Percentiles rank a stretch among this genome's conserved stretches.
Conservation (phyloP, 37 sponge, comb jelly and placozoan genomes). For the Bolinopsis microptera region DNA sequence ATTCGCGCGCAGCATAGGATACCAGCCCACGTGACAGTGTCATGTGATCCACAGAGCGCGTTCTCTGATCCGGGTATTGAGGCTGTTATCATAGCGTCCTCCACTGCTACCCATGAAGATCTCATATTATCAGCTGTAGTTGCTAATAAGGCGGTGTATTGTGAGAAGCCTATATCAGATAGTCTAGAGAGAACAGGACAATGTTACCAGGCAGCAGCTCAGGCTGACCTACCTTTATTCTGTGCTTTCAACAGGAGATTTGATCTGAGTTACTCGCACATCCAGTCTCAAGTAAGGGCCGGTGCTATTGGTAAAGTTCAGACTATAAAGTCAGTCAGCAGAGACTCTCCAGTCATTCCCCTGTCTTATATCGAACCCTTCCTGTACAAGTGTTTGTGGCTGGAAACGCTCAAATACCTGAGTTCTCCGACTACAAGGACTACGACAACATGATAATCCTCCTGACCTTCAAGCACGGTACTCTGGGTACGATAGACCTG, state of each 20-base stretch:
- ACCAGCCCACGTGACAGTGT: neutral
- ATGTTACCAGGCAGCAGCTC: constrained; percentile 1
- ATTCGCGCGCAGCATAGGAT: neutral
- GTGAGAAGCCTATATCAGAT: constrained; percentile 60
- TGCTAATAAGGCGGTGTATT: constrained; percentile 40
- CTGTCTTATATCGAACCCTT: constrained; percentile 27
- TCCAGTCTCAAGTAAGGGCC: constrained; percentile 29
- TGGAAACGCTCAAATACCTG: constrained; percentile 28
- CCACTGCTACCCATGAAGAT: neutral
- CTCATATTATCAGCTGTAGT: neutral
- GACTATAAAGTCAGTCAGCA: constrained; percentile 29
- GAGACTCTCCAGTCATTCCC: constrained; percentile 38
- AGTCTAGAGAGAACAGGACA: neutral
- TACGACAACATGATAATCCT: constrained; percentile 39
- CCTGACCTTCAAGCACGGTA: neutral
- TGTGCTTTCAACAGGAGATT: constrained; percentile 64
- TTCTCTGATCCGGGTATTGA: neutral
- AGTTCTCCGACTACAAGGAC: neutral
- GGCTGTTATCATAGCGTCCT: constrained; percentile 58
- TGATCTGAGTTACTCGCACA: constrained; percentile 22
- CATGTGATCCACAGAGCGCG: neutral
- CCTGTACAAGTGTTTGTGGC: constrained; percentile 26
- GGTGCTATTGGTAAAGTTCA: constrained; percentile 1
- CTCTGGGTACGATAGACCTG: constrained; percentile 44
- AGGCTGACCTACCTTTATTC: neutral